Evolutionary conservation across 2,888 invertebrate genomes (phyloP).

Genomic region (Pseudoips prasinana): DNA sequence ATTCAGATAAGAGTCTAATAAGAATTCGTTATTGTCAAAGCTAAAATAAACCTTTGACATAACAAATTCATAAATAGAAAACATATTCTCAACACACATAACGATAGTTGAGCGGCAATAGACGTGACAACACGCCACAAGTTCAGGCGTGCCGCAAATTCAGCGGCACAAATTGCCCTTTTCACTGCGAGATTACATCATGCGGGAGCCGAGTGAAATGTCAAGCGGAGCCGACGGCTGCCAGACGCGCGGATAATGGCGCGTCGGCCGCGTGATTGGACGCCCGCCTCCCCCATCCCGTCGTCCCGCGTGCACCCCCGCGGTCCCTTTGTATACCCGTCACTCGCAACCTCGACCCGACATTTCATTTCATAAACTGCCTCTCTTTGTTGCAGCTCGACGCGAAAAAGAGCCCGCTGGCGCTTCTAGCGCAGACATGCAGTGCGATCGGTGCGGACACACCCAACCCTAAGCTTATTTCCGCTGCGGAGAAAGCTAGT

Average conservation of each 20-base stretch:
- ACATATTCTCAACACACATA: constrained; percentile 37
- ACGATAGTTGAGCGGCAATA: constrained; percentile 43
- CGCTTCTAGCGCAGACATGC: constrained; percentile 97
- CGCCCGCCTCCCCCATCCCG: constrained; percentile 57
- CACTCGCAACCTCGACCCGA: constrained; percentile 75
- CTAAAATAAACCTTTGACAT: constrained; percentile 29
- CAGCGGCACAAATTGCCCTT: constrained; percentile 82
- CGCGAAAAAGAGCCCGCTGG: constrained; percentile 98
- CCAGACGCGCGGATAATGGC: constrained; percentile 82
- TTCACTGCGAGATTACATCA: constrained; percentile 82
- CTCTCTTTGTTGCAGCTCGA: constrained; percentile 92
- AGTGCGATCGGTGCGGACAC: constrained; percentile 97
- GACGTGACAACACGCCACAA: constrained; percentile 75
- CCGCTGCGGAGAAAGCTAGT: constrained; percentile 87
- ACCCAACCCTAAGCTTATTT: constrained; percentile 88
- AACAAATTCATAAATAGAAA: constrained; percentile 30
- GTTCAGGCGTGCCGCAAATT: constrained; percentile 79
- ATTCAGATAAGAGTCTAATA: constrained; percentile 34
- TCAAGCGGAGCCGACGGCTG: constrained; percentile 82
- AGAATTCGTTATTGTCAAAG: constrained; percentile 26
- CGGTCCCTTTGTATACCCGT: constrained; percentile 75
- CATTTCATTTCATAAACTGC: constrained; percentile 76
- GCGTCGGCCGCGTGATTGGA: constrained; percentile 81
- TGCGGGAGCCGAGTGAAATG: constrained; percentile 82
- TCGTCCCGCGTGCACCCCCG: constrained; percentile 47